Conservation (phyloP, 2,113 vertebrate species). For the Rhinopithecus roxellana region DNA sequence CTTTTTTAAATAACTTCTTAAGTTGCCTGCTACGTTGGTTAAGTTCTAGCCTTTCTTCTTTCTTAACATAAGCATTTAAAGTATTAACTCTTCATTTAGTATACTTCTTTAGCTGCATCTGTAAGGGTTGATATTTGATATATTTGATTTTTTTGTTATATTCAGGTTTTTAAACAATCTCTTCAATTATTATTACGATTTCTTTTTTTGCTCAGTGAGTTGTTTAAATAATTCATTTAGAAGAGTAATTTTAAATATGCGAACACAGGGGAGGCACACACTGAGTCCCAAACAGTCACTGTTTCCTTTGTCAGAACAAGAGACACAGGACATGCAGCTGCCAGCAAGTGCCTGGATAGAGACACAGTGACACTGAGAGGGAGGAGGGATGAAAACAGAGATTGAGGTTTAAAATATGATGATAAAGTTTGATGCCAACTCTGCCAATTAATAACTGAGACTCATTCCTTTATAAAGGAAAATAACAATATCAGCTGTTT, state of each 20-base stretch:
- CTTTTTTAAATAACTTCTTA: neutral
- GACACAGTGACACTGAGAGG: neutral
- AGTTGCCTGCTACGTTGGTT: neutral
- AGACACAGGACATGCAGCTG: neutral
- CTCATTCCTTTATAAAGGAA: neutral
- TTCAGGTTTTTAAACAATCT: neutral
- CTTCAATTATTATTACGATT: neutral
- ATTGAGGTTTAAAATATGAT: neutral
- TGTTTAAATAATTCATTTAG: slow-evolving; percentile 11
- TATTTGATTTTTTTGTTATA: neutral
- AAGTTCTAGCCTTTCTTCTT: neutral
- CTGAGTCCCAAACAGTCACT: neutral
- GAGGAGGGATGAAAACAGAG: neutral
- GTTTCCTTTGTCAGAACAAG: neutral
- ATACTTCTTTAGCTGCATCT: neutral
- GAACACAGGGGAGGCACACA: neutral
- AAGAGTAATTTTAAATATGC: neutral
- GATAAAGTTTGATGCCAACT: neutral
- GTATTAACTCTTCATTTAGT: neutral
- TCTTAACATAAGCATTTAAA: slow-evolving; percentile 8
- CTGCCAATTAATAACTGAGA: neutral
- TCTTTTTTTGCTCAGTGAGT: neutral
- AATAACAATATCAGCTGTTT: neutral
- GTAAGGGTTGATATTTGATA: neutral
- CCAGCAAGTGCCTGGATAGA: neutral